Base-by-base conservation (phyloP, 2,113 vertebrate species). In the Clarias magur region DNA sequence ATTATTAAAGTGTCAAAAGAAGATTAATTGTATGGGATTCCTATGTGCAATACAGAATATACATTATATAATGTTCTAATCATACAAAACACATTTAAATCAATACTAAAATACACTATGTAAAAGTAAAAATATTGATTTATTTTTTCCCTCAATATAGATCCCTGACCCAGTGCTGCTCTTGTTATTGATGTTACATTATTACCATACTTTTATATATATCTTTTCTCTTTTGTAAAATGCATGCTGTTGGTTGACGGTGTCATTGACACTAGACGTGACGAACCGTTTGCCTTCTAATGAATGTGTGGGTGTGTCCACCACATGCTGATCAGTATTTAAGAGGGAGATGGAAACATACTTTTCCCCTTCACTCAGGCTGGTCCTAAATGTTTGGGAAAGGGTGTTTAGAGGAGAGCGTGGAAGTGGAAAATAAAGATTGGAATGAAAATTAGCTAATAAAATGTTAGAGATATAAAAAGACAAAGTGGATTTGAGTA, bases 31-130 rank as follows among this genome's bases (percentile, higher is more conserved):
- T 86, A 92, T 93, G 94, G 96, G 95, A 96, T 94, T 95, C 96
- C 93, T 95, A 96, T 95, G 98, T 99, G 98, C 98, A 99, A 99
- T 99, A 98, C 92, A 93, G 91, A 94, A 93, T 93, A 91, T 73
- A 93, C 91, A 89, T 92, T 91, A 91, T 93, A 92, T 94, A 94
- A 90, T 93, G 94, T 94, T 94, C 89, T 94, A 94, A 94, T 94
- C 89, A 92, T 92, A 90, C 89, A 94, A 92, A 91, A 93, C 92
- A 91, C 91, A 92, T 92, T 81, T 89, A 89, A 90, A 73, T 91
- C 90, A 92, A 91, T 92, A 92, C 91, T 93, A 91, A 93, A 93
- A 93, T 86, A 87, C 85, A 84, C 88, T 88, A 89, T 94, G 90
- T 95, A 93, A 92, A 95, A 94, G 93, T 94, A 93, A 90, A 90